Evolutionary conservation across 1,140 invertebrate species (phyloP), one percentile per base, ranked within the genome.

Genomic region (Aphelinus certus): DNA sequence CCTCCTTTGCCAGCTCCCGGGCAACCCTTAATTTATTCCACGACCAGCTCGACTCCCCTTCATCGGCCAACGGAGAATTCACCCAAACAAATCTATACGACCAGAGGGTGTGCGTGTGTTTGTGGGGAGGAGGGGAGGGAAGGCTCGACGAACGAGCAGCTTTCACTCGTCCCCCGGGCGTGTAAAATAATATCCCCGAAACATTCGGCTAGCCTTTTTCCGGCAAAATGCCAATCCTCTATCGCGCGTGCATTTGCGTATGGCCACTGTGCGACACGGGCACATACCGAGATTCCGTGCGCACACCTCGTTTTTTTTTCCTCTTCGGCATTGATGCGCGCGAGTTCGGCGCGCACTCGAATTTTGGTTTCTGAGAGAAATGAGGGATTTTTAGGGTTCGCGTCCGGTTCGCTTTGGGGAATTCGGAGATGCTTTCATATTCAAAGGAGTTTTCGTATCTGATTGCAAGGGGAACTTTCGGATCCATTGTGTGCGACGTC

Each of bases 181-280:
- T 83, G 81, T 81, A 84, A 84, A 85, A 85, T 85, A 85, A 84
- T 85, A 83, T 81, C 81, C 75, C 70, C 60, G 76, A 79, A 79
- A 80, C 71, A 58, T 65, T 72, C 65, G 75, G 73, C 75, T 78
- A 75, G 76, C 76, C 77, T 75, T 78, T 78, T 69, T 78, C 70
- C 63, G 77, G 77, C 69, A 69, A 77, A 80, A 79, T 79, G 73
- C 63, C 76, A 77, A 79, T 79, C 73, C 46, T 72, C 69, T 7
- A 43, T 26, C 26, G 26, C 26, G 26, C 26, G 26, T 26, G 26
- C 26, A 26, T 26, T 26, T 26, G 26, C 26, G 26, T 26, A 26
- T 26, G 26, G 26, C 26, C 26, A 0, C 26, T 26, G 26, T 26
- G 26, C 26, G 26, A 26, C 26, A 26, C 26, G 42, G 10, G 43